A percentile compares a stretch with the other conserved stretches of the same genome.
phyloP scores from a whole-genome alignment of 2,888 invertebrate genomes.

The Tenthredo distinguenda region DNA sequence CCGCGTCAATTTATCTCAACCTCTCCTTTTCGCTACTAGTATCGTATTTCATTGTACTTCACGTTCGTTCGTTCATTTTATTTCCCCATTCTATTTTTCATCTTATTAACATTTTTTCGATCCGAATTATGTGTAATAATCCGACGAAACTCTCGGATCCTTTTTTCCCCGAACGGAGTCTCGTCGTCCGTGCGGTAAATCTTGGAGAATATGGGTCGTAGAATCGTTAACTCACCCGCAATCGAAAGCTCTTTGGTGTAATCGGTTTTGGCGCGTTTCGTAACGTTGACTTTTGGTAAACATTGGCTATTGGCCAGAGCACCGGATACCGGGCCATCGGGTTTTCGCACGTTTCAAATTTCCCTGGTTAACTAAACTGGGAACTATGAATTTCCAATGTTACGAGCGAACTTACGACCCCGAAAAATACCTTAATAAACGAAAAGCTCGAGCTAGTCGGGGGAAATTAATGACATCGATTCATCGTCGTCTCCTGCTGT shows the following conservation, averaged over 20 bases:
- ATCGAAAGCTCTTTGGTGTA: slow-evolving; percentile 43
- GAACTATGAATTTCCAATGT: background rate
- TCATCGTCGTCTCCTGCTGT: background rate
- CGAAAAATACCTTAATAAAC: background rate
- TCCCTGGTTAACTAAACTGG: background rate
- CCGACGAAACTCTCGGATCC: background rate
- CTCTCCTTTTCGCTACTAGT: background rate
- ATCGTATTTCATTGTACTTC: background rate
- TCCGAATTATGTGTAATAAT: background rate
- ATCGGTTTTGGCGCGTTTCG: slow-evolving; percentile 41
- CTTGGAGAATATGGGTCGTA: background rate
- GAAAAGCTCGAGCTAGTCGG: background rate
- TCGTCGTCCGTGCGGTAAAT: background rate
- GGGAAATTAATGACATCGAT: background rate
- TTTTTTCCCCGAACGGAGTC: background rate
- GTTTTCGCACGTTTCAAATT: slow-evolving; percentile 2
- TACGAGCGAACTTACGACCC: background rate
- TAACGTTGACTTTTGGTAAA: slow-evolving; percentile 47
- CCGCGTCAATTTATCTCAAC: slow-evolving; percentile 46
- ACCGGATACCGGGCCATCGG: slow-evolving; percentile 19
- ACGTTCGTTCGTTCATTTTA: background rate
- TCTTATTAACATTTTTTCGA: background rate
- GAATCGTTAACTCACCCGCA: slow-evolving; percentile 14
- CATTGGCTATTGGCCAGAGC: slow-evolving; percentile 45
- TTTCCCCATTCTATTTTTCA: background rate